phyloP scores from a whole-genome alignment of 2,797 vertebrate species.

The Trichosurus vulpecula region DNA sequence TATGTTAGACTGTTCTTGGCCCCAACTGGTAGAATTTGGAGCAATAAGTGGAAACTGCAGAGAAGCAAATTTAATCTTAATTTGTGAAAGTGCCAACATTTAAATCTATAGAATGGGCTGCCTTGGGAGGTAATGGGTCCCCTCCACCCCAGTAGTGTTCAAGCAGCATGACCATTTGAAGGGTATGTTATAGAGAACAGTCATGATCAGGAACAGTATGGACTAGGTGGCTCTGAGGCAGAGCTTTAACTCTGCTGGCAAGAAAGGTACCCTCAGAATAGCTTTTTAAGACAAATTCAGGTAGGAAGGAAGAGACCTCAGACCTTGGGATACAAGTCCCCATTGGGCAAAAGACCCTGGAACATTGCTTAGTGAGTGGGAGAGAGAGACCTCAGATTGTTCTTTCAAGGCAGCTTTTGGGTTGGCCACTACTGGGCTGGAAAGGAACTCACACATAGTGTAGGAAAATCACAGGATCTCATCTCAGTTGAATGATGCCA shows the following conservation, averaged over 20 bases:
- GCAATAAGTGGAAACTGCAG: not conserved
- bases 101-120: not conserved
- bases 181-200: not conserved
- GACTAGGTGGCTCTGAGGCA: not conserved
- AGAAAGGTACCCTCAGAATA: not conserved
- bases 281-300: not conserved
- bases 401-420: not conserved
- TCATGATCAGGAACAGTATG: not conserved
- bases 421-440: no score
- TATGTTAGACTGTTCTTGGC: not conserved
- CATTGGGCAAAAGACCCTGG: not conserved
- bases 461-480: not conserved
- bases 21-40: not conserved
- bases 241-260: not conserved
- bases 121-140: not conserved
- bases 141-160: not conserved
- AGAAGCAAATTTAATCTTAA: not conserved
- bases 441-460: not conserved
- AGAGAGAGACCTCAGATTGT: not conserved
- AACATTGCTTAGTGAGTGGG: not conserved
- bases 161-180: not conserved
- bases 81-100: not conserved
- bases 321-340: not conserved
- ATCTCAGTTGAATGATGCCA: not conserved
- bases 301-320: not conserved